Percentiles rank a stretch among this genome's conserved stretches.
phyloP scores from a whole-genome alignment of 2,888 invertebrate genomes.

The Eupithecia exiguata region DNA sequence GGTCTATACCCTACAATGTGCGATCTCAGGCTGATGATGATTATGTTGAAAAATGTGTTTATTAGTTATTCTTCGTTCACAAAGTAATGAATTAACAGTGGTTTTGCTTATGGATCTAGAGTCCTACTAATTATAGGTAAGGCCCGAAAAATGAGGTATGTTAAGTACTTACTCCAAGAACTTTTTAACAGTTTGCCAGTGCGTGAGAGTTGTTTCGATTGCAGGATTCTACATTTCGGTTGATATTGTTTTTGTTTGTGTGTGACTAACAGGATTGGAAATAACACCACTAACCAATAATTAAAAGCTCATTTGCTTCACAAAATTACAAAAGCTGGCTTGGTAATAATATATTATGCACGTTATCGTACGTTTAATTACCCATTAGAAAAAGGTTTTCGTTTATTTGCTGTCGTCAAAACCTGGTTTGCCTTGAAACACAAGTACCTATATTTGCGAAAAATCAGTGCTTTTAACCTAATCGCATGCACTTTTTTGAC shows the following conservation, averaged over 20 bases:
- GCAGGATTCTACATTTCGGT: not conserved
- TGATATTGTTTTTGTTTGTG: not conserved
- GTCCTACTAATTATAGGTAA: not conserved
- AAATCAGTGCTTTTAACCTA: not conserved
- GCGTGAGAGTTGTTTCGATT: not conserved
- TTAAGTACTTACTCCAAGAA: not conserved
- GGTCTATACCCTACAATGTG: not conserved
- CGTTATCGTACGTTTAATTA: not conserved
- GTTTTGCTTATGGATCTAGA: not conserved
- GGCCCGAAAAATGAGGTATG: not conserved
- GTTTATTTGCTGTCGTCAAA: not conserved
- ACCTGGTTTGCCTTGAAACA: too few relatives aligned
- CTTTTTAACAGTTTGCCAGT: not conserved
- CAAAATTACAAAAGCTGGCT: not conserved
- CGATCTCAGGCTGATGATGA: not conserved
- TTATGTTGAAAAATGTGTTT: not conserved
- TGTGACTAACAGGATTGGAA: constrained; percentile 1
- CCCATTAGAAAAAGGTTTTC: not conserved
- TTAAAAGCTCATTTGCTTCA: not conserved
- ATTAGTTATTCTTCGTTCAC: not conserved
- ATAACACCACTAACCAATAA: constrained; percentile 4
- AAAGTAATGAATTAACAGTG: not conserved
- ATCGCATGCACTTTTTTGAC: not conserved
- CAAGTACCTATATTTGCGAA: not conserved
- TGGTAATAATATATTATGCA: not conserved